Conservation (phyloP, 64 coral and sea anemone genomes). For the Stichodactyla mertensii region DNA sequence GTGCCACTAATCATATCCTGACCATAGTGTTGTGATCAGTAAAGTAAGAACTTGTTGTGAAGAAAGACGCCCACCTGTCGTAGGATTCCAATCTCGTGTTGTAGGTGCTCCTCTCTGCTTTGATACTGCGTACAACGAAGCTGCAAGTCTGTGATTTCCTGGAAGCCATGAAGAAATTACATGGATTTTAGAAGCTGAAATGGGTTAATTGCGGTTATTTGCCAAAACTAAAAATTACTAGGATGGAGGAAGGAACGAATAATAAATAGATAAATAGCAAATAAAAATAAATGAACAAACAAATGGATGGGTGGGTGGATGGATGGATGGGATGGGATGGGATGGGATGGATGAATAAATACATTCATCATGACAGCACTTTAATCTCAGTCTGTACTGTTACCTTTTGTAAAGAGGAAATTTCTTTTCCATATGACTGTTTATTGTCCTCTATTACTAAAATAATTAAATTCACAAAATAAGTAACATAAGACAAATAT, state of each 20-base stretch:
- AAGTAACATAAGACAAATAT: background rate
- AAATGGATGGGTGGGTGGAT: no score
- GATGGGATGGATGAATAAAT: no score
- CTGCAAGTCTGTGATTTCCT: background rate
- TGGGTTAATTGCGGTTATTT: no score
- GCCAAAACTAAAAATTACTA: no score
- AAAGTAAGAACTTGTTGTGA: background rate
- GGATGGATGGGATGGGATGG: no score
- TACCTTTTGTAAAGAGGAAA: slow-evolving; percentile 62
- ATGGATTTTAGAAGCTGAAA: background rate
- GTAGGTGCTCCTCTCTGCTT: background rate
- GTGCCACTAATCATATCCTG: background rate
- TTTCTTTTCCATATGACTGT: slow-evolving; percentile 52
- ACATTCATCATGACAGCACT: background rate
- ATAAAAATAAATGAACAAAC: no score
- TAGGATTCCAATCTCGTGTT: background rate
- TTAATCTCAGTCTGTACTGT: background rate
- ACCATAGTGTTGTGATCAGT: background rate
- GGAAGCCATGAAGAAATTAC: background rate
- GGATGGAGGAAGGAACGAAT: no score
- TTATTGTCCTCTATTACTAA: slow-evolving; percentile 56
- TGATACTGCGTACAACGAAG: slow-evolving; percentile 14
- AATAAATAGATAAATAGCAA: no score
- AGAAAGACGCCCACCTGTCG: background rate
- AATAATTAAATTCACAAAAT: slow-evolving; percentile 6